Evolutionary conservation across 1,140 invertebrate species (phyloP).

Genomic region (Macrobrachium rosenbergii): DNA sequence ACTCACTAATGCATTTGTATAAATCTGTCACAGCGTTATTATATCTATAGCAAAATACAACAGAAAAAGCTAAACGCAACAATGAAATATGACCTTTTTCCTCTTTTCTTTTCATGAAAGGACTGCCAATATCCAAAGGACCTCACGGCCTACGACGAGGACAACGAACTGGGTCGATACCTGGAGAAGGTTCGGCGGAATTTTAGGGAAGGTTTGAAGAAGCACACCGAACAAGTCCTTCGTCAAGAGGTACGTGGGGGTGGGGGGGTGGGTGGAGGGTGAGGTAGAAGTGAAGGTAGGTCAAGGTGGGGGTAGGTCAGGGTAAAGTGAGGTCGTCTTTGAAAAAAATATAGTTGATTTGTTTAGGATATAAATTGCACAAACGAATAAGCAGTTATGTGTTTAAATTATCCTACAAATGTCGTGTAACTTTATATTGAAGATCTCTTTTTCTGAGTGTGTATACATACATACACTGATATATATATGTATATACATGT

Average conservation of each 20-base stretch:
- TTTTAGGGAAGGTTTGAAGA: slow-evolving; percentile 56
- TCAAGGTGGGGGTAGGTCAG: background rate
- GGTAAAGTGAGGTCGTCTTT: background rate
- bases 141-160: slow-evolving; percentile 24
- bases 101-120: background rate
- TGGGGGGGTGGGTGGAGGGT: background rate
- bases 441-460: too few species aligned
- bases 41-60: too few species aligned
- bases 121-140: slow-evolving; percentile 61
- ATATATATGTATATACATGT: slow-evolving; percentile 34
- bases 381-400: background rate
- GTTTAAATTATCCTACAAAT: background rate
- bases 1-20: too few species aligned
- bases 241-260: slow-evolving; percentile 39
- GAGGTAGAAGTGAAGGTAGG: background rate
- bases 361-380: background rate
- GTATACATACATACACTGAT: background rate
- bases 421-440: too few species aligned
- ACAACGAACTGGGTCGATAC: slow-evolving; percentile 62
- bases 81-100: too few species aligned
- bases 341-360: too few species aligned
- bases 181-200: slow-evolving; percentile 48
- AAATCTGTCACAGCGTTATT: too few species aligned
- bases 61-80: too few species aligned
- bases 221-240: slow-evolving; percentile 25